Evolutionary conservation across 1,140 invertebrate species (phyloP).

Genomic region (Dreissena polymorpha): DNA sequence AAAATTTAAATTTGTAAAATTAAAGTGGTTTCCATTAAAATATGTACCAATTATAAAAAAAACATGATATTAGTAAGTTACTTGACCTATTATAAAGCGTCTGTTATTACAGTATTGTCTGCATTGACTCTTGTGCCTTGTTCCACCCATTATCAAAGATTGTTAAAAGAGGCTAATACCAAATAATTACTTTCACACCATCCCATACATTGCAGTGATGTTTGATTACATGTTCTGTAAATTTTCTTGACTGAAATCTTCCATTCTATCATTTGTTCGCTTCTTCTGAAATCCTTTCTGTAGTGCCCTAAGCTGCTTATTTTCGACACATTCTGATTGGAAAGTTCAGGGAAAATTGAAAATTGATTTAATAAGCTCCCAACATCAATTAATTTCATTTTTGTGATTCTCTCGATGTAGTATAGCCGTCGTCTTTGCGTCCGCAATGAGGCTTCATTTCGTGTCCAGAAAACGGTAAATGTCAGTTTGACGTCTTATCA

Average conservation of each 20-base stretch:
- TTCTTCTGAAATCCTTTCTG: slow-evolving; percentile 44
- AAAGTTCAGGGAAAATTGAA: slow-evolving; percentile 53
- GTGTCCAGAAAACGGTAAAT: background rate
- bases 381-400: slow-evolving; percentile 59
- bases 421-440: slow-evolving; percentile 54
- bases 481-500: background rate
- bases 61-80: no score
- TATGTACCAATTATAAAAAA: no score
- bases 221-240: slow-evolving; percentile 40
- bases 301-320: slow-evolving; percentile 53
- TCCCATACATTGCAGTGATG: background rate
- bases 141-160: no score
- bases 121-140: no score
- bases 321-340: slow-evolving; percentile 46
- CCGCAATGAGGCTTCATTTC: background rate
- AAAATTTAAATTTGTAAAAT: no score
- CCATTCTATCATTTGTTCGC: slow-evolving; percentile 50
- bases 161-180: slow-evolving; percentile 4
- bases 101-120: no score
- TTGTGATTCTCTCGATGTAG: slow-evolving; percentile 40
- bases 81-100: no score
- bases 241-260: slow-evolving; percentile 28
- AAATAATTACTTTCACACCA: slow-evolving; percentile 26
- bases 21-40: no score
- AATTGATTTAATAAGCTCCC: slow-evolving; percentile 54